These are phyloP conservation scores for Horisme vitalbata DNA, from an alignment of 2,888 invertebrate species.

Conservation along the genomic window DNA sequence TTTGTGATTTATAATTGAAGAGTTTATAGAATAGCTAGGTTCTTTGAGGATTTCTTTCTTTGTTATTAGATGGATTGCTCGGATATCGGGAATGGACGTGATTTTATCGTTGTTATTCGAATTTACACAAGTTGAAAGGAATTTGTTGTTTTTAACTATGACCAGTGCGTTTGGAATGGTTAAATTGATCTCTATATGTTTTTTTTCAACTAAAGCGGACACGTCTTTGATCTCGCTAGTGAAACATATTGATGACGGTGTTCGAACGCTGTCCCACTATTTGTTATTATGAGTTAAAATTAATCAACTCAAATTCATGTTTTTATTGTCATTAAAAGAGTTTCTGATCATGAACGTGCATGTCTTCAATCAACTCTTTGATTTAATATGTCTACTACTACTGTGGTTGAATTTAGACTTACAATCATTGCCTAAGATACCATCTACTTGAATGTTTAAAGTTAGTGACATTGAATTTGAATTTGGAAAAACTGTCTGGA, in stretches of 20 bases:
- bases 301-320: slow-evolving; percentile 15
- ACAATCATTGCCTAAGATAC: not conserved
- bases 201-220: slow-evolving; percentile 34
- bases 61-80: not conserved
- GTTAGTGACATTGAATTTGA: not conserved
- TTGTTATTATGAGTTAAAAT: slow-evolving; percentile 17
- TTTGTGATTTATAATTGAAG: not conserved
- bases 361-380: too few relatives aligned
- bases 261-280: slow-evolving; percentile 29
- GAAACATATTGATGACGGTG: slow-evolving; percentile 34
- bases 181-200: slow-evolving; percentile 27
- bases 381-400: not conserved
- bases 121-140: slow-evolving; percentile 16
- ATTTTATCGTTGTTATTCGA: slow-evolving; percentile 3
- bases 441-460: not conserved
- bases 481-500: not conserved
- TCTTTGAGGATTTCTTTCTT: too few relatives aligned
- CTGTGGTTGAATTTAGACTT: not conserved
- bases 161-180: slow-evolving; percentile 36
- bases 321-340: slow-evolving; percentile 22
- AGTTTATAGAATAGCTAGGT: not conserved
- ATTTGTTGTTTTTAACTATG: slow-evolving; percentile 26
- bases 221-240: slow-evolving; percentile 26
- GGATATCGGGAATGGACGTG: not conserved
- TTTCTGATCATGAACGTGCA: slow-evolving; percentile 34